Percentiles rank a stretch among this genome's conserved stretches.
Conservation (phyloP, 2,113 vertebrate species). For the Barbus barbus region DNA sequence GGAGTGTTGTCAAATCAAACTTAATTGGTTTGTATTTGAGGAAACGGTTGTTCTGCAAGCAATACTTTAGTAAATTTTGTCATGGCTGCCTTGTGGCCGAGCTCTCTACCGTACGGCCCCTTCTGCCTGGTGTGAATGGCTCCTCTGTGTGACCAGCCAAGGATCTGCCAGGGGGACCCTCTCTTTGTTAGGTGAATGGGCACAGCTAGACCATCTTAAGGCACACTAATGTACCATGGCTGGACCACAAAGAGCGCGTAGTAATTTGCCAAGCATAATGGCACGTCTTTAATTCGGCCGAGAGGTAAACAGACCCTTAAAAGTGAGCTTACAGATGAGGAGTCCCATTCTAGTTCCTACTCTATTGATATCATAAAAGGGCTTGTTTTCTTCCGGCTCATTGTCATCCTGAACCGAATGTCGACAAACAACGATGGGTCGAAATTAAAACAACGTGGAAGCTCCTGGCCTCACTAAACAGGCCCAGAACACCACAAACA, state of each 20-base stretch:
- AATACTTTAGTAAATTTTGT: conserved; percentile 44
- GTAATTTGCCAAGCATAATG: conserved; percentile 85
- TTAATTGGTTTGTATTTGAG: conserved; percentile 45
- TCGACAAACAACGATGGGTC: conserved; percentile 72
- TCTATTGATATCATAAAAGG: conserved; percentile 64
- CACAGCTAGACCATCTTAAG: conserved; percentile 75
- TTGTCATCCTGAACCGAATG: conserved; percentile 73
- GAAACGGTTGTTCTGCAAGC: conserved; percentile 25
- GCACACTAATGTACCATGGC: conserved; percentile 77
- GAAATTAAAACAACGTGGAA: conserved; percentile 59
- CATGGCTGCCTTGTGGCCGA: conserved; percentile 50
- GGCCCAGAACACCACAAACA: conserved; percentile 43
- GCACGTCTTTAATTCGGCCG: conserved; percentile 77
- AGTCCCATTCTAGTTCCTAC: conserved; percentile 59
- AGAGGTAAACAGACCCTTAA: conserved; percentile 75
- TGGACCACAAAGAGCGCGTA: conserved; percentile 74
- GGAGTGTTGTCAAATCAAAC: conserved; percentile 8
- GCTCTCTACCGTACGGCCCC: conserved; percentile 64
- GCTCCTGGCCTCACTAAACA: conserved; percentile 56
- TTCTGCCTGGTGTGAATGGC: conserved; percentile 77
- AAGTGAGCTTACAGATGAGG: conserved; percentile 71
- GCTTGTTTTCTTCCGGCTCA: conserved; percentile 77
- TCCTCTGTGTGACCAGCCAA: conserved; percentile 83
- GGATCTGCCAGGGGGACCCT: conserved; percentile 81
- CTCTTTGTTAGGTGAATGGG: conserved; percentile 81